Percentiles rank a stretch among this genome's conserved stretches.
These are phyloP conservation scores for Tetheella fluctuosa DNA, from an alignment of 2,888 invertebrate genomes.

Conservation along the genomic window DNA sequence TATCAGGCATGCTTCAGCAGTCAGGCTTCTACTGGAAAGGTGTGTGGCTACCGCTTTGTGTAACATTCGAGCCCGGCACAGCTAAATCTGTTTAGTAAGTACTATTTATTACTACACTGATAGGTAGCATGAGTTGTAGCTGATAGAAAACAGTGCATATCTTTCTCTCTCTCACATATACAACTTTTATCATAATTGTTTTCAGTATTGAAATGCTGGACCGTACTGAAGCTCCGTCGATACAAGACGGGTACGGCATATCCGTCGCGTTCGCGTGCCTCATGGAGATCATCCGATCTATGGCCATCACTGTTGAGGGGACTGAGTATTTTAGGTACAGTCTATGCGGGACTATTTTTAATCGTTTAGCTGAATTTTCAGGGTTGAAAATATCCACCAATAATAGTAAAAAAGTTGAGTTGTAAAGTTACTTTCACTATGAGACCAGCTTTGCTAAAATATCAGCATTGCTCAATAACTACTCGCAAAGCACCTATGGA, in stretches of 20 bases:
- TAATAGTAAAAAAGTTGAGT: too few relatives aligned
- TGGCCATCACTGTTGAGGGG: constrained; percentile 89
- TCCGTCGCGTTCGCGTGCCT: constrained; percentile 97
- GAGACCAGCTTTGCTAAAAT: too few relatives aligned
- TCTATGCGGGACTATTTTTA: too few relatives aligned
- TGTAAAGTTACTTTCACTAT: too few relatives aligned
- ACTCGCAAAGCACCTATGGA: too few relatives aligned
- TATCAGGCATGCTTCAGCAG: constrained; percentile 93
- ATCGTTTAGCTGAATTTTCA: too few relatives aligned
- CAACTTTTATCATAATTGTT: too few relatives aligned
- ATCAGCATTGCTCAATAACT: too few relatives aligned
- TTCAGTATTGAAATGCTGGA: constrained; percentile 97
- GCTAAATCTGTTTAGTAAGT: constrained; percentile 96
- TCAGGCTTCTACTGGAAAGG: constrained; percentile 97
- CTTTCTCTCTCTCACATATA: too few relatives aligned
- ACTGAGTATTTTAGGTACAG: constrained; percentile 76
- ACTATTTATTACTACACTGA: background rate
- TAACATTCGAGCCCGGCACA: constrained; percentile 92
- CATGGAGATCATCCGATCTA: constrained; percentile 94
- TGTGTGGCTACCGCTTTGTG: constrained; percentile 95
- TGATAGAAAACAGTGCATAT: too few relatives aligned
- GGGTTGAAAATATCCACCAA: too few relatives aligned
- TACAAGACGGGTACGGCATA: constrained; percentile 99
- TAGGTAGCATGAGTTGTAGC: too few relatives aligned
- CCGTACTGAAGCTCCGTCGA: constrained; percentile 95